Evolutionary conservation across 2,797 vertebrate species (phyloP).

Genomic region (Lagodon rhomboides): DNA sequence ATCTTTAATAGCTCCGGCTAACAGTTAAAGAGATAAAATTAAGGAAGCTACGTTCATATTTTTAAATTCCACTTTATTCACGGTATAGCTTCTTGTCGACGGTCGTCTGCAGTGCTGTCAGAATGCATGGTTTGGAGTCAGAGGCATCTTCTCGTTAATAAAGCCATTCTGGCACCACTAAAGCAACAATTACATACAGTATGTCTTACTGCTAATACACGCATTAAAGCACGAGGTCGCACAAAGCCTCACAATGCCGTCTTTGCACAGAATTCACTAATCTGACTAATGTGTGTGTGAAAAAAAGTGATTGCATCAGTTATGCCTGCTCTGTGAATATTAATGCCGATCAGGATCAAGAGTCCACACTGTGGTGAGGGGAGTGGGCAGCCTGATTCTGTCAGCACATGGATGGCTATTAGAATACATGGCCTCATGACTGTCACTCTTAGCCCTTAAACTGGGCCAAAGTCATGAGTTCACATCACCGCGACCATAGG

Average conservation of each 20-base stretch:
- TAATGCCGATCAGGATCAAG: constrained; percentile 32
- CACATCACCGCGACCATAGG: constrained; percentile 28
- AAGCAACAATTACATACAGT: neutral
- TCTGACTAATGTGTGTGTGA: neutral
- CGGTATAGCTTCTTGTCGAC: neutral
- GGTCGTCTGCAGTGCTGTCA: neutral
- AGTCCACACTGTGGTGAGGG: constrained; percentile 38
- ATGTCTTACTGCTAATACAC: neutral
- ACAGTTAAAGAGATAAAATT: no score
- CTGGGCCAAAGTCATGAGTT: constrained; percentile 67
- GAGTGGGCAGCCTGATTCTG: constrained; percentile 77
- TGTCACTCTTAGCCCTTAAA: constrained; percentile 67
- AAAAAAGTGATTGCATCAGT: constrained; percentile 15
- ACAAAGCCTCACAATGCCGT: neutral
- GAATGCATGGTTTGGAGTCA: neutral
- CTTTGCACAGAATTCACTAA: neutral
- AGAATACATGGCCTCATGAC: constrained; percentile 64
- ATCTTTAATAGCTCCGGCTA: no score
- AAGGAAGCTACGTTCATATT: no score
- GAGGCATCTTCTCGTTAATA: neutral
- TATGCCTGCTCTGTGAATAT: constrained; percentile 16
- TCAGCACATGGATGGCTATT: constrained; percentile 64
- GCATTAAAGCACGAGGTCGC: neutral
- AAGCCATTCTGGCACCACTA: neutral
- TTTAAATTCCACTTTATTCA: neutral